Evolutionary conservation across 2,888 invertebrate species (phyloP).

Genomic region (Myopa tessellatipennis): DNA sequence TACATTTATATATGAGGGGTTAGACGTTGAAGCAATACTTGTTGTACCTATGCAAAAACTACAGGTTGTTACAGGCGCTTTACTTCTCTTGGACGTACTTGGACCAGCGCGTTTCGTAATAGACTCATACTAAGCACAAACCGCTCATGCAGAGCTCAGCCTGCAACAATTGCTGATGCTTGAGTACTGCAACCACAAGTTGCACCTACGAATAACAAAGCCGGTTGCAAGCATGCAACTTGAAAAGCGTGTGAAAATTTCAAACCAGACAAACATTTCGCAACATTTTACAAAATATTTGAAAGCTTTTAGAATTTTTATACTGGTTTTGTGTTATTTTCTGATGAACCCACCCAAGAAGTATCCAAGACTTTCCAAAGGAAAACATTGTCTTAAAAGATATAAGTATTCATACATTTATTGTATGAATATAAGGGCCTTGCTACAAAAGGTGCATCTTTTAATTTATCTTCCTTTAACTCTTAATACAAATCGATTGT

Average conservation of each 20-base stretch:
- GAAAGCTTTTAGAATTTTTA: not conserved
- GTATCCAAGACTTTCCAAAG: too few relatives aligned
- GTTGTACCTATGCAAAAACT: slow-evolving; percentile 35
- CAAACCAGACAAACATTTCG: not conserved
- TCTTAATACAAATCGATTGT: too few relatives aligned
- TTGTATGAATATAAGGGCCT: too few relatives aligned
- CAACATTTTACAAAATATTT: not conserved
- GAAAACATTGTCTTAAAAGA: too few relatives aligned
- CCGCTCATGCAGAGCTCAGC: slow-evolving; percentile 44
- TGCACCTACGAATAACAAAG: slow-evolving; percentile 13
- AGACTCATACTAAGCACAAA: slow-evolving; percentile 41
- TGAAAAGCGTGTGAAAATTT: slow-evolving; percentile 18
- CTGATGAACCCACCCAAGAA: too few relatives aligned
- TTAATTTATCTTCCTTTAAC: too few relatives aligned
- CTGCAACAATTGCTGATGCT: slow-evolving; percentile 34
- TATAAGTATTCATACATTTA: too few relatives aligned
- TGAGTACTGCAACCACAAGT: slow-evolving; percentile 14
- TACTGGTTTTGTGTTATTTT: not conserved
- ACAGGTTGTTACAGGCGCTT: slow-evolving; percentile 18
- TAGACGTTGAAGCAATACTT: slow-evolving; percentile 45
- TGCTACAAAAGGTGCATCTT: too few relatives aligned
- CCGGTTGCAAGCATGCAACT: not conserved
- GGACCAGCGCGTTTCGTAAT: slow-evolving; percentile 49
- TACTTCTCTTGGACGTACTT: slow-evolving; percentile 48
- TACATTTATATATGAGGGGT: not conserved